phyloP scores from a whole-genome alignment of 2,888 invertebrate species.

The Nudaria mundana region DNA sequence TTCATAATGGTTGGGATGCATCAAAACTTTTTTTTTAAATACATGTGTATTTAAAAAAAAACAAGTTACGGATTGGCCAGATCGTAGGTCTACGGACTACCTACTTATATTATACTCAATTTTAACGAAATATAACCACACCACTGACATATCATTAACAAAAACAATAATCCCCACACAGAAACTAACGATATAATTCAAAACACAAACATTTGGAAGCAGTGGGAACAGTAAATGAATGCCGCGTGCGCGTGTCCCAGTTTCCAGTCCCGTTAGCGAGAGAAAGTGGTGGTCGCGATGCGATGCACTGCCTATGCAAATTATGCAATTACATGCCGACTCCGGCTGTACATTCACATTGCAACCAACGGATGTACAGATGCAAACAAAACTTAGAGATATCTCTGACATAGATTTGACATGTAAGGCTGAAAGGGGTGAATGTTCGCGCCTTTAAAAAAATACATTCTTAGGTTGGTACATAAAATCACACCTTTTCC shows the following conservation, averaged over 20 bases:
- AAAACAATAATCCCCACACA: not conserved
- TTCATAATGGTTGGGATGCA: no score
- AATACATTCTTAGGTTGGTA: no score
- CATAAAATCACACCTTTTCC: not conserved
- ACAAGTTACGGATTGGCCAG: no score
- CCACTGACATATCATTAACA: not conserved
- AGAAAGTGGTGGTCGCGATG: slow-evolving; percentile 63
- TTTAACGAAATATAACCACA: not conserved
- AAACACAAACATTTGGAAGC: slow-evolving; percentile 28
- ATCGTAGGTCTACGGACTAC: no score
- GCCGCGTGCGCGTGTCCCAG: slow-evolving; percentile 63
- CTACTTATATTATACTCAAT: no score
- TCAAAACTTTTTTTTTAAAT: no score
- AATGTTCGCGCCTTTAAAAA: not conserved
- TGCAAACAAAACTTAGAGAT: slow-evolving; percentile 18
- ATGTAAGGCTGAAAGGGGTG: slow-evolving; percentile 8
- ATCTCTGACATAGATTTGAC: slow-evolving; percentile 15
- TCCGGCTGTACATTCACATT: slow-evolving; percentile 26
- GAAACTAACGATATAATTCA: slow-evolving; percentile 16
- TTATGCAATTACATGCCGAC: slow-evolving; percentile 66
- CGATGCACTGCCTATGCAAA: slow-evolving; percentile 72
- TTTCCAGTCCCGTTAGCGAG: slow-evolving; percentile 67
- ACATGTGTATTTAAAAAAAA: no score
- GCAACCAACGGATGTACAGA: slow-evolving; percentile 27
- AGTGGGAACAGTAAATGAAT: slow-evolving; percentile 39